Evolutionary conservation across 2,888 invertebrate genomes (phyloP), one percentile per base, ranked within the genome.

Genomic region (Oligia strigilis): DNA sequence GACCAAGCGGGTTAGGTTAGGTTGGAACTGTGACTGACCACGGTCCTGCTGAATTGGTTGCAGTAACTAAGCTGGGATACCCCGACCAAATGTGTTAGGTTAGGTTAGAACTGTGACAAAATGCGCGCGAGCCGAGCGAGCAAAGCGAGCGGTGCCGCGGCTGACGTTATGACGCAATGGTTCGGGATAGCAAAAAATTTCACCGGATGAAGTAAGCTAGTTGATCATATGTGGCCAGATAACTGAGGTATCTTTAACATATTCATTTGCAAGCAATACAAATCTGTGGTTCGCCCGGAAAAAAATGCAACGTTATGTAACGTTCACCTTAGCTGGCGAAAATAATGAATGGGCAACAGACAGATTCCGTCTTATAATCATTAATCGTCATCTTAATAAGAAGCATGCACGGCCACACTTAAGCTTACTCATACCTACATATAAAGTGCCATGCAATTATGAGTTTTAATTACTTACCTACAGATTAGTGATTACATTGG

Each of bases 331-430:
- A 1, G 19, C 0, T 23, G 40, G 23, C 55, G 60, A 82, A 46
- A 77, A 82, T n/a, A 55, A 75, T 84, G 64, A 73, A 75, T 83
- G 43, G 13, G 23, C 66, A 71, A 40, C 72, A 58, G 55, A 73
- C 29, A 71, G 6, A 66, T 62, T 19, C 23, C 66, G 60, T 13
- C 17, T 77, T 77, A 40, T 43, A 72, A 46, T 82, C 60, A 71
- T 73, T 62, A 58, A 83, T 72, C 64, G 46, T 74, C 73, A 75
- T 40, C 55, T 72, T 83, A 46, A 49, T 49, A 65, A 67, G 64
- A 58, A 46, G 29, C 14, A 52, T 60, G 49, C 23, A 46, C 17
- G 19, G 66, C n/a, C 29, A 36, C 19, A 72, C 64, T 29, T 43
- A 72, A 17, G 64, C 75, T 75, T 52, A 55, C 46, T 64, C 64